Evolutionary conservation across 2,888 invertebrate genomes (phyloP), one percentile per base, ranked within the genome.

Genomic region (Drepana falcataria): DNA sequence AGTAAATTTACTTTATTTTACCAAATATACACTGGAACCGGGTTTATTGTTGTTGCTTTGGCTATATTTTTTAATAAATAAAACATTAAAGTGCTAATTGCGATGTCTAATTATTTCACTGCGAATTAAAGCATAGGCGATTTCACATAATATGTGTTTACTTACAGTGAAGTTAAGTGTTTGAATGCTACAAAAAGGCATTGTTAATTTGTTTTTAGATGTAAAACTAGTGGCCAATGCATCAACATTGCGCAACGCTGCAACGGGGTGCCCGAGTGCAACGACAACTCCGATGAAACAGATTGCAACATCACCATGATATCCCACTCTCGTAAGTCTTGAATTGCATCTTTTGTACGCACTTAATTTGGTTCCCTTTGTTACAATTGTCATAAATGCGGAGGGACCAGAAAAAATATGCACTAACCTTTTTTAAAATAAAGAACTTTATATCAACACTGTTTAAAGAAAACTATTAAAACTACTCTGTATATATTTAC

Each of bases 211-310:
- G 64, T 77, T 77, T 68, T 55, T 78, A 89, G 88, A 71, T 91
- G 91, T 68, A 61, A 70, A 59, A 87, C 86, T 64, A 89, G 90
- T 64, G 89, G 90, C 40, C 86, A 87, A 58, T 93, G 93, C 69
- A 80, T 93, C 56, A 73, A 81, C 54, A 71, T 66, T 57, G 66
- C 69, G 35, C 76, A 80, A 35, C 75, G 77, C 7, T 95, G 95
- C 79, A 93, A 95, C 79, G 88, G 89, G 35, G 77, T 88, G 48
- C 55, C 68, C 2, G 93, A 94, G 71, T 94, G 94, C 66, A 35
- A 62, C 4, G 94, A 94, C 71, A 79, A 75, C 52, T 92, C 91
- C 60, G 95, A 95, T 69, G 93, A 93, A 68, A 57, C 57, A 0
- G 66, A 84, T 58, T 93, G 93, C 75, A 71, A 87, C 91, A 92